Conservation (phyloP, 2,113 vertebrate species). For the Burhinus bistriatus region DNA sequence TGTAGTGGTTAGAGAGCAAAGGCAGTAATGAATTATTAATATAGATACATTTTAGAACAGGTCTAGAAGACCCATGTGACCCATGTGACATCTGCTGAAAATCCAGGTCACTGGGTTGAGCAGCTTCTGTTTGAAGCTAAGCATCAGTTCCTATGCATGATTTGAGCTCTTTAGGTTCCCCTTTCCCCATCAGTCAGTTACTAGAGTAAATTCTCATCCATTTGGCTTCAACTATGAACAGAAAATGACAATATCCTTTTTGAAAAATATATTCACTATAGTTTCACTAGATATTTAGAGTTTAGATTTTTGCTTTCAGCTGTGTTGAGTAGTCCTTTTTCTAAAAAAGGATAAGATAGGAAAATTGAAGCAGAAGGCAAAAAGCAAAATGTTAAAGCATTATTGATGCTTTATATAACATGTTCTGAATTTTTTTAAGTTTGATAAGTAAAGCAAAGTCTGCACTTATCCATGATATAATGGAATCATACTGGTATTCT, state of each 20-base stretch:
- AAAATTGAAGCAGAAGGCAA: not conserved
- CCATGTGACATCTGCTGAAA: not conserved
- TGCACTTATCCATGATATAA: not conserved
- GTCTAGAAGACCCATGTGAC: not conserved
- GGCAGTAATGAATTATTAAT: not conserved
- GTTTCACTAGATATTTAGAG: not conserved
- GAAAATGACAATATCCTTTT: not conserved
- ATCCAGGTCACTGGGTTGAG: not conserved
- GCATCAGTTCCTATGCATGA: not conserved
- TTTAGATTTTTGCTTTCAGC: not conserved
- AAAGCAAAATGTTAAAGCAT: not conserved
- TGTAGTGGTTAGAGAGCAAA: not conserved
- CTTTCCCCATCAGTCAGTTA: not conserved
- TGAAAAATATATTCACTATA: not conserved
- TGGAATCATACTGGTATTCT: not conserved
- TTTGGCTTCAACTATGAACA: not conserved
- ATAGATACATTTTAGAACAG: not conserved
- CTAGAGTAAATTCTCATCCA: not conserved
- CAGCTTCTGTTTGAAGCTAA: not conserved
- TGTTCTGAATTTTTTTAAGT: not conserved
- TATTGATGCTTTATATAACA: not conserved
- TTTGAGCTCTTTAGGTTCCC: not conserved
- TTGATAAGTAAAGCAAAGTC: slow-evolving; percentile 15
- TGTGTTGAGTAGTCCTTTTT: not conserved
- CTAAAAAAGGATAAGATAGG: not conserved